phyloP scores from a whole-genome alignment of 1,140 invertebrate species.

The Apis florea region DNA sequence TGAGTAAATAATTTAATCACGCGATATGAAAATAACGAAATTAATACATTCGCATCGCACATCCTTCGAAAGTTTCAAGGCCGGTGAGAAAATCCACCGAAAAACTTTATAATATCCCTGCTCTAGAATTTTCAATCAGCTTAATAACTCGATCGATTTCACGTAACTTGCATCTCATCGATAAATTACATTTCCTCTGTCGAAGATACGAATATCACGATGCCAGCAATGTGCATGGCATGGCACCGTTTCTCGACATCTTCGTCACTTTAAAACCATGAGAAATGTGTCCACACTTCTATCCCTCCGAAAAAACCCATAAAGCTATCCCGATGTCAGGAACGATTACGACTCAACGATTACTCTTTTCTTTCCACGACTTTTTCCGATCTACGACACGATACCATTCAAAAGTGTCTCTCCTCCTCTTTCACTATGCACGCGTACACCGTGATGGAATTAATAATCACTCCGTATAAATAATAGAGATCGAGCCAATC shows the following conservation, averaged over 20 bases:
- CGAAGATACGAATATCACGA: background rate
- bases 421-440: background rate
- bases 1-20: background rate
- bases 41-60: too few species aligned
- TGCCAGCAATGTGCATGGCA: too few species aligned
- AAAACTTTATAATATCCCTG: background rate
- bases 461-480: conserved; percentile 47
- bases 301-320: background rate
- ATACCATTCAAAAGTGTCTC: too few species aligned
- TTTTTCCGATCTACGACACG: background rate
- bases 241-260: background rate
- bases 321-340: background rate
- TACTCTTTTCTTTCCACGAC: background rate
- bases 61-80: too few species aligned
- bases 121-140: background rate
- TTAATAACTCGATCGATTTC: background rate
- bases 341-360: background rate
- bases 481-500: conserved; percentile 25
- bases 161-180: background rate
- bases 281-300: background rate
- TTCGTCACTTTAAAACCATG: background rate
- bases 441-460: background rate
- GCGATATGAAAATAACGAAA: background rate
- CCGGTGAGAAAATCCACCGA: background rate
- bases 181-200: background rate